A percentile compares a stretch with the other conserved stretches of the same genome.
Conservation (phyloP, 2,888 invertebrate genomes). For the Lymantria dispar region DNA sequence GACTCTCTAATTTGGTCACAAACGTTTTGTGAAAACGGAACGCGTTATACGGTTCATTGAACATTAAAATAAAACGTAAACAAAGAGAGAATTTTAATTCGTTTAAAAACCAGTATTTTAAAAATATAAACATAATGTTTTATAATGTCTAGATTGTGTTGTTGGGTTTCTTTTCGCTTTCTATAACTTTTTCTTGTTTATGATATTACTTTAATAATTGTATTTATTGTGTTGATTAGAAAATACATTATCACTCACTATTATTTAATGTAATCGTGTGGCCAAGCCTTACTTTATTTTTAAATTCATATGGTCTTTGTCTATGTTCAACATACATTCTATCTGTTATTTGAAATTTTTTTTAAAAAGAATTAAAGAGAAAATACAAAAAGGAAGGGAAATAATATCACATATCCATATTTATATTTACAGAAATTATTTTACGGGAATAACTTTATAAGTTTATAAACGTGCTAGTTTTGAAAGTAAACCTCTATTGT, state of each 20-base stretch:
- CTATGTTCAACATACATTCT: no score
- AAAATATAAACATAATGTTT: conserved; percentile 1
- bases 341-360: no score
- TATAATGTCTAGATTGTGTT: not conserved
- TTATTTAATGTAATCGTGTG: no score
- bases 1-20: conserved; percentile 39
- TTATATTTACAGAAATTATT: no score
- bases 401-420: no score
- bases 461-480: no score
- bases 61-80: conserved; percentile 44
- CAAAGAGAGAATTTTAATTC: conserved; percentile 45
- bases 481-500: no score
- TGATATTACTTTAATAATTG: not conserved
- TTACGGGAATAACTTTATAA: no score
- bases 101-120: conserved; percentile 13
- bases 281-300: no score
- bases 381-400: no score
- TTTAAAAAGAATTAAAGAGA: no score
- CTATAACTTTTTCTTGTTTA: conserved; percentile 9
- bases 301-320: no score
- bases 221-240: not conserved
- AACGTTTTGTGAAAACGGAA: conserved; percentile 49
- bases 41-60: conserved; percentile 65
- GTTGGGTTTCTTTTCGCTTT: conserved; percentile 10
- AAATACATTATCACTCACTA: not conserved